These are phyloP conservation scores for Elachura formosa DNA, from an alignment of 2,113 vertebrate genomes.

Conservation along the genomic window DNA sequence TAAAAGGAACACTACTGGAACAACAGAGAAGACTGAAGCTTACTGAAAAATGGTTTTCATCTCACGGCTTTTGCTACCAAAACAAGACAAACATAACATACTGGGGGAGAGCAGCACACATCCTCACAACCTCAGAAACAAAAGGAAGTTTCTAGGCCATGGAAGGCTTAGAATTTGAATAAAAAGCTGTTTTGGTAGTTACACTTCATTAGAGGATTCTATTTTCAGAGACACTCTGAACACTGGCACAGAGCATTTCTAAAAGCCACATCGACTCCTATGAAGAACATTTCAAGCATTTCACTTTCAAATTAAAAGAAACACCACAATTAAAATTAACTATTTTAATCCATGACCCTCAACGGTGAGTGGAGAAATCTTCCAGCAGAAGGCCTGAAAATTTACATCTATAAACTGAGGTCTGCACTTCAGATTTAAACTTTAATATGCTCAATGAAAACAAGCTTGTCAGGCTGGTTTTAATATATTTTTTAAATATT, in stretches of 20 bases:
- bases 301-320: neutral
- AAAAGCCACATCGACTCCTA: neutral
- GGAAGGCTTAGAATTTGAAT: neutral
- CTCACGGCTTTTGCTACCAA: neutral
- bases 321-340: neutral
- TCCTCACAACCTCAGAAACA: neutral
- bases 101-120: neutral
- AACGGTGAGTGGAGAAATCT: neutral
- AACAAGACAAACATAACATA: neutral
- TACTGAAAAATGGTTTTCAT: neutral
- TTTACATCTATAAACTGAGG: neutral
- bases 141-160: neutral
- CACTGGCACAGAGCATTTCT: neutral
- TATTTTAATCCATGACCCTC: neutral
- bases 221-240: neutral
- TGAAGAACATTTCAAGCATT: neutral
- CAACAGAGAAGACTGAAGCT: neutral
- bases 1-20: neutral
- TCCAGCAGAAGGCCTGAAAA: neutral
- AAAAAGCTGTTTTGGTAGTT: neutral
- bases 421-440: neutral
- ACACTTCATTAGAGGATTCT: neutral
- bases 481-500: neutral
- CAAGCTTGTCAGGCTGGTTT: accelerated
- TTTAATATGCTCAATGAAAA: neutral